Evolutionary conservation across 2,113 vertebrate genomes (phyloP).

Genomic region (Mormoops blainvillei): DNA sequence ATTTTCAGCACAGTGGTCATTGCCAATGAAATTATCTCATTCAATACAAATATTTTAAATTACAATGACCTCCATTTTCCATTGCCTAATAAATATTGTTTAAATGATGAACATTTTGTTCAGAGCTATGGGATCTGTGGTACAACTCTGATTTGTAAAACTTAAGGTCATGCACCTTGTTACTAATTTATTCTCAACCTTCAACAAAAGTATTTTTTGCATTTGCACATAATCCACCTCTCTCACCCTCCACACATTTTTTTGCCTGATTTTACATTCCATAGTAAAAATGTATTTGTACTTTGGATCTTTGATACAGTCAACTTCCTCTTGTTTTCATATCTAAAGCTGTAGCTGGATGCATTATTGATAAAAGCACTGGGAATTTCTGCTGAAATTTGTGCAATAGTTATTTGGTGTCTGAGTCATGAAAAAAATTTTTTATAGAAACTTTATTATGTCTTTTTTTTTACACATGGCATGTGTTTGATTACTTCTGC

Average conservation of each 20-base stretch:
- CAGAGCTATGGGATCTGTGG: background rate
- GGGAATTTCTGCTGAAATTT: constrained; percentile 49
- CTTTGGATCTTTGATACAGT: constrained; percentile 19
- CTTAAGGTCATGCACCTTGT: background rate
- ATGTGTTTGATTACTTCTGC: constrained; percentile 62
- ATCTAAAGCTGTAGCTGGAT: constrained; percentile 28
- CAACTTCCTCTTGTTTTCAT: constrained; percentile 47
- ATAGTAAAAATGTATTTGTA: constrained; percentile 11
- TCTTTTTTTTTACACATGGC: constrained; percentile 26
- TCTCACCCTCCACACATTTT: background rate
- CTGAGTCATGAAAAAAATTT: constrained; percentile 55
- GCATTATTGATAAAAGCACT: constrained; percentile 49
- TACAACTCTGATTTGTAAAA: constrained; percentile 3
- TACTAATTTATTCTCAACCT: background rate
- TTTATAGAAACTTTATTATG: constrained; percentile 29
- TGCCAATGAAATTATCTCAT: background rate
- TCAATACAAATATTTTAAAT: background rate
- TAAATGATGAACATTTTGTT: background rate
- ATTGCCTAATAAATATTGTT: background rate
- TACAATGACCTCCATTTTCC: background rate
- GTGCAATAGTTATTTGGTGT: constrained; percentile 41
- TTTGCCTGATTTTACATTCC: background rate
- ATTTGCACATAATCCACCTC: background rate
- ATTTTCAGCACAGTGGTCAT: background rate
- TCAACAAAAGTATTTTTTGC: background rate